phyloP scores from a whole-genome alignment of 30 jellyfish, hydroid and myxozoan genomes.

The Chrysaora quinquecirrha region DNA sequence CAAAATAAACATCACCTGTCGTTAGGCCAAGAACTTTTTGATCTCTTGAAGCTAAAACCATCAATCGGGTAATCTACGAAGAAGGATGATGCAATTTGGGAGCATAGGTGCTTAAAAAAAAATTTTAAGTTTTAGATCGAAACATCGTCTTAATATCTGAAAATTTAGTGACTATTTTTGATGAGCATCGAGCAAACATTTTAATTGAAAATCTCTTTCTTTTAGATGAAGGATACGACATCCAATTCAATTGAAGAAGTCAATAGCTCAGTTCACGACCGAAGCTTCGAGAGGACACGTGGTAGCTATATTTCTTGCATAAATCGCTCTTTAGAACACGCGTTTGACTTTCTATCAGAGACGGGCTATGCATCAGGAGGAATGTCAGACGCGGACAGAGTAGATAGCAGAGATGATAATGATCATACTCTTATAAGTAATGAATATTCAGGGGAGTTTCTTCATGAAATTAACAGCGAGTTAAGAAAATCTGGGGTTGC shows the following conservation, averaged over 20 bases:
- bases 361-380: constrained; percentile 74
- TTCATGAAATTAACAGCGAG: constrained; percentile 12
- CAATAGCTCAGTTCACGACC: constrained; percentile 54
- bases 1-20: too few species aligned
- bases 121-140: too few species aligned
- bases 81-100: too few species aligned
- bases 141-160: too few species aligned
- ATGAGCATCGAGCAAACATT: too few species aligned
- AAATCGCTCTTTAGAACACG: constrained; percentile 63
- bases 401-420: constrained; percentile 56
- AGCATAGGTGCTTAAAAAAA: too few species aligned
- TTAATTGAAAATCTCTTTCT: too few species aligned
- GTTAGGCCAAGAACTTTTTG: too few species aligned
- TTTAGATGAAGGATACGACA: constrained; percentile 59
- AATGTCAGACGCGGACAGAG: constrained; percentile 52
- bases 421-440: background rate
- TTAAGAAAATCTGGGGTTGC: constrained; percentile 19
- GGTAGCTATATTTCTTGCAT: constrained; percentile 64
- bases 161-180: too few species aligned
- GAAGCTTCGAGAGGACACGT: constrained; percentile 68
- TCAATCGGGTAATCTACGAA: too few species aligned
- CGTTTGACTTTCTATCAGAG: constrained; percentile 61
- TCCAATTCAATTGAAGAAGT: constrained; percentile 22
- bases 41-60: too few species aligned
- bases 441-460: background rate